These are phyloP conservation scores for Lagopus muta DNA, from an alignment of 2,113 vertebrate genomes.

Conservation along the genomic window DNA sequence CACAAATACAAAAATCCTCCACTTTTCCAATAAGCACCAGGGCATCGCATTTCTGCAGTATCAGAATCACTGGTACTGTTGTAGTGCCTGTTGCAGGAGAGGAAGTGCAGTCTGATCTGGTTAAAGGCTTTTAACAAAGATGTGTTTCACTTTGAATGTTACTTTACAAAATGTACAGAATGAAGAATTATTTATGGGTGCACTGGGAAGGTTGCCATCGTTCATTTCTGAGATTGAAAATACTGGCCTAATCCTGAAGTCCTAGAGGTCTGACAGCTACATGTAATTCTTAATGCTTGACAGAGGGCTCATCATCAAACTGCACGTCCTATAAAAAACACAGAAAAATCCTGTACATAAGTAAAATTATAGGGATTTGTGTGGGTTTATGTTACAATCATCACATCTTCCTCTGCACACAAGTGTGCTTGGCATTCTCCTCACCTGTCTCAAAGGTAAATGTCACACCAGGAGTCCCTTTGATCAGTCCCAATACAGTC, in stretches of 20 bases:
- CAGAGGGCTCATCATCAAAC: background rate
- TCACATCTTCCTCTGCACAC: background rate
- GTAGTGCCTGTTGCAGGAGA: background rate
- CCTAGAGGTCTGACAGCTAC: background rate
- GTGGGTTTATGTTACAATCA: background rate
- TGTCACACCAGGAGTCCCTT: background rate
- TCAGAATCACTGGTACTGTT: background rate
- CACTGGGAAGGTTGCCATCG: background rate
- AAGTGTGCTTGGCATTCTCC: background rate
- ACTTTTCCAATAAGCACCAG: background rate
- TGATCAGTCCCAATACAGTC: background rate
- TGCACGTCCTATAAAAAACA: background rate
- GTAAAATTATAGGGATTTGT: background rate
- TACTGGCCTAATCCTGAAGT: background rate
- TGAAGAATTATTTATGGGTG: slow-evolving; percentile 39
- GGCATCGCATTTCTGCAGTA: background rate
- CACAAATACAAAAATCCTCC: background rate
- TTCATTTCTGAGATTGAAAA: background rate
- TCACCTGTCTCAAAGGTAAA: background rate
- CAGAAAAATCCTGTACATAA: background rate
- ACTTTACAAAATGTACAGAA: slow-evolving; percentile 24
- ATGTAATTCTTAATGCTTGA: background rate
- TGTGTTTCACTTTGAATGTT: background rate
- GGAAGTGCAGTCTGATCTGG: background rate
- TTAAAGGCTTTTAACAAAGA: slow-evolving; percentile 37